These are phyloP conservation scores for Cheirogaleus medius DNA, from an alignment of 2,113 vertebrate species.

Conservation along the genomic window DNA sequence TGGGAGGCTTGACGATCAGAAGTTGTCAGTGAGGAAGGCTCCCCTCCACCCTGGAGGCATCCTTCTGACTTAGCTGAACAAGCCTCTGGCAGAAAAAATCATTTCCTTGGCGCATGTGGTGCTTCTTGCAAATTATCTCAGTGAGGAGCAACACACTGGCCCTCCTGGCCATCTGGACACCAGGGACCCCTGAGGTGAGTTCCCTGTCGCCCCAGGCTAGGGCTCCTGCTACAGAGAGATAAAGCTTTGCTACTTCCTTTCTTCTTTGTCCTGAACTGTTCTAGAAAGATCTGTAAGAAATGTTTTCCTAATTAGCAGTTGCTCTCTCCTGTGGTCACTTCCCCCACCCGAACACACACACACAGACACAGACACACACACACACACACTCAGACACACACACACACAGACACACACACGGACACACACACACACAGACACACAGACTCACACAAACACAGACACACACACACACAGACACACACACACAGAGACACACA, in stretches of 20 bases:
- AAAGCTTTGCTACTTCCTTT: slow-evolving; percentile 4
- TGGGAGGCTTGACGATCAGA: neutral
- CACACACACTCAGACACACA: neutral
- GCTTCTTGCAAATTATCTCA: neutral
- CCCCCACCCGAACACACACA: too few relatives aligned
- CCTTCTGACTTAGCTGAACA: neutral
- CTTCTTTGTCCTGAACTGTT: slow-evolving; percentile 42
- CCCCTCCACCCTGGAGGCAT: neutral
- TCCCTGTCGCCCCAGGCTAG: neutral
- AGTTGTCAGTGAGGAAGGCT: neutral
- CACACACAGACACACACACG: too few relatives aligned
- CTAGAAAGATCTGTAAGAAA: neutral
- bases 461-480: neutral
- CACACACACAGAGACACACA: neutral
- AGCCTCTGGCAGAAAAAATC: neutral
- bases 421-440: neutral
- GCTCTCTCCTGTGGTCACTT: neutral
- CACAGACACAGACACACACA: neutral
- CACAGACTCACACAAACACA: neutral
- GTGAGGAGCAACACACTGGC: neutral
- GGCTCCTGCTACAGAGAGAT: neutral
- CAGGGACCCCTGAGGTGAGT: neutral
- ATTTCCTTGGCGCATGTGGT: neutral
- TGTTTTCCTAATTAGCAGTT: neutral
- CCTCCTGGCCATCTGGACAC: neutral